These are phyloP conservation scores for Phenacoccus solenopsis DNA, from an alignment of 1,140 invertebrate genomes.

Conservation along the genomic window DNA sequence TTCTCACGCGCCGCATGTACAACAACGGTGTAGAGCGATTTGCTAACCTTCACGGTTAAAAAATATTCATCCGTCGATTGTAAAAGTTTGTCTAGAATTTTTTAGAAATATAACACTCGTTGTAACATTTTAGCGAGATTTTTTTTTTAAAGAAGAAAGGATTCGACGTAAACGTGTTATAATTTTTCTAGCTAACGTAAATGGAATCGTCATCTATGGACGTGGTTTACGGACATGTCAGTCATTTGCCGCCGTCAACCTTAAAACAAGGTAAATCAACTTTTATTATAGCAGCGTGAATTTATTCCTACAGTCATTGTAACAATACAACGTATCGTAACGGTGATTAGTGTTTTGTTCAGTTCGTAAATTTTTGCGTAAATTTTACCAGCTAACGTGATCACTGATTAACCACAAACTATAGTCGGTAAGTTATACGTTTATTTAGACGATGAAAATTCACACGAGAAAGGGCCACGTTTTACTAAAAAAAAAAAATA, in stretches of 20 bases:
- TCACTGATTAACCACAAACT: not conserved
- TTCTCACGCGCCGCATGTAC: not conserved
- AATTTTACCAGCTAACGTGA: not conserved
- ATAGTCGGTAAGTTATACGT: not conserved
- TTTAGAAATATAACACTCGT: too few species aligned
- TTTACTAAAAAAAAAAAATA: not conserved
- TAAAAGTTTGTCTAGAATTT: not conserved
- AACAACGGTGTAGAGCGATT: not conserved
- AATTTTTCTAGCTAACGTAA: not conserved
- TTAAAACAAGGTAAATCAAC: slow-evolving; percentile 13
- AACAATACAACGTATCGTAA: not conserved
- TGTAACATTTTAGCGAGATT: too few species aligned
- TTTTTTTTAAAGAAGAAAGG: not conserved
- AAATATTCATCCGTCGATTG: not conserved
- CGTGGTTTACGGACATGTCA: slow-evolving; percentile 14
- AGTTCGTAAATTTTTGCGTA: not conserved
- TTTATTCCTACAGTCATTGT: not conserved
- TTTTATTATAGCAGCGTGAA: not conserved
- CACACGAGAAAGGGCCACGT: too few species aligned
- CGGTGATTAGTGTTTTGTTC: not conserved
- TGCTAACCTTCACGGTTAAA: not conserved
- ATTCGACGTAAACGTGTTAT: not conserved
- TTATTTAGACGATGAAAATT: not conserved
- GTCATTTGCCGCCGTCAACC: slow-evolving; percentile 11
- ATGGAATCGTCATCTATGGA: slow-evolving; percentile 17